Base-by-base conservation (phyloP, 2,797 vertebrate species). In the Synaphobranchus kaupii region DNA sequence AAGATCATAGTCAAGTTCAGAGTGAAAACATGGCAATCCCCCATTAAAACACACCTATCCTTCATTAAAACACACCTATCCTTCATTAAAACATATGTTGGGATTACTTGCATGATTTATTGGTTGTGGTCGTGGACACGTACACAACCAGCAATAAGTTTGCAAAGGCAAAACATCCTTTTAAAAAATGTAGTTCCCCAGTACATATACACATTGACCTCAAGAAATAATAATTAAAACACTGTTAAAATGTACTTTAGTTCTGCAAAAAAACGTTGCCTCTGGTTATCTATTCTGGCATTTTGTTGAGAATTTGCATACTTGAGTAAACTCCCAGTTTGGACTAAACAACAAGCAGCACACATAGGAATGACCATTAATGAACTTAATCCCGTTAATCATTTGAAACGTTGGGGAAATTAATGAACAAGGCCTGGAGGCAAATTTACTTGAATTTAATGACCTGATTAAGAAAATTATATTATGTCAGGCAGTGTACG, bases 1-100 rank as follows among this genome's bases (percentile, higher is more conserved):
- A 88, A 73, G 87, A 88, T 86, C 84, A 83, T 81, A 88, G 87
- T 86, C 80, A 88, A 86, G 85, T 86, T 88, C 84, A 88, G 34
- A 83, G 84, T 31, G 71, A 85, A 83, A 88, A 85, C 76, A 54
- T 47, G 80, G 73, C 73, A 82, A 71, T 81, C 58, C 31, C 47
- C 63, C 82, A 86, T 86, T 84, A 86, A 86, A 88, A 85, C 80
- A 48, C 82, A 50, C 15, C 73, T 44, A 44, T 8, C 76, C 34
- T 48, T 84, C 82, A 86, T 86, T 83, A 86, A 86, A 88, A 85
- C 80, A 48, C 82, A 48, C 15, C 71, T 39, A 39, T 7, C 76
- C 31, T 48, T 84, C 71, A 84, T 86, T 83, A 86, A 73, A 85
- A 85, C 85, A 60, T 76, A 50, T 83, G 87, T 84, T 88, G 78